Conservation (phyloP, 64 coral and sea anemone species). For the Stylophora pistillata region DNA sequence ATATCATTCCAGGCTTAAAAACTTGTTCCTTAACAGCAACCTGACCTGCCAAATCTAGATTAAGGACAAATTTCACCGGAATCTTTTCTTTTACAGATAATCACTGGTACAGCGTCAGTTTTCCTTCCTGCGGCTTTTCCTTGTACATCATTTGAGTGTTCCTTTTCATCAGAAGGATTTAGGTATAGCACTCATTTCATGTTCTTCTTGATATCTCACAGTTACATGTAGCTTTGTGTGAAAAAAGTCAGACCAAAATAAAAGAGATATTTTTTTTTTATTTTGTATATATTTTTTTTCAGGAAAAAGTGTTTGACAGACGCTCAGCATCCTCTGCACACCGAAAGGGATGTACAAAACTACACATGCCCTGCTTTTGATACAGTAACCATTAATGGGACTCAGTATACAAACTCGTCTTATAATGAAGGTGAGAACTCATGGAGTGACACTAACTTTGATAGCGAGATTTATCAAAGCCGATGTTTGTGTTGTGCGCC, state of each 20-base stretch:
- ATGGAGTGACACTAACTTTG: too few relatives aligned
- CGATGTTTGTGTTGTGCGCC: too few relatives aligned
- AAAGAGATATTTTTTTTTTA: neutral
- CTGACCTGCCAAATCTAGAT: too few relatives aligned
- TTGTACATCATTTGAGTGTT: constrained; percentile 85
- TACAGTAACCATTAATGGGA: constrained; percentile 65
- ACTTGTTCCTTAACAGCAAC: too few relatives aligned
- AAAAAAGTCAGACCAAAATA: neutral
- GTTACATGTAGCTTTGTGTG: neutral
- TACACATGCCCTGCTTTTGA: constrained; percentile 78
- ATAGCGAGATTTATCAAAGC: too few relatives aligned
- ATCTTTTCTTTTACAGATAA: constrained; percentile 58
- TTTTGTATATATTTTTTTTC: neutral
- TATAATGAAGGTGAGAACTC: constrained; percentile 81
- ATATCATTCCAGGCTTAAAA: too few relatives aligned
- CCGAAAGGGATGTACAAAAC: constrained; percentile 76
- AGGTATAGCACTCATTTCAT: constrained; percentile 38
- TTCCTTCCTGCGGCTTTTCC: constrained; percentile 93
- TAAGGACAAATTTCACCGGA: too few relatives aligned
- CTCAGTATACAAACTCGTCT: constrained; percentile 74
- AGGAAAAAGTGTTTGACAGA: constrained; percentile 77
- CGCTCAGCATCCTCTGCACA: constrained; percentile 67
- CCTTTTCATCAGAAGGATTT: constrained; percentile 44
- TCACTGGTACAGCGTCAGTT: constrained; percentile 84
- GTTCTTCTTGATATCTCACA: neutral